Conservation (phyloP, 2,888 invertebrate genomes). For the Deroplatys truncata region DNA sequence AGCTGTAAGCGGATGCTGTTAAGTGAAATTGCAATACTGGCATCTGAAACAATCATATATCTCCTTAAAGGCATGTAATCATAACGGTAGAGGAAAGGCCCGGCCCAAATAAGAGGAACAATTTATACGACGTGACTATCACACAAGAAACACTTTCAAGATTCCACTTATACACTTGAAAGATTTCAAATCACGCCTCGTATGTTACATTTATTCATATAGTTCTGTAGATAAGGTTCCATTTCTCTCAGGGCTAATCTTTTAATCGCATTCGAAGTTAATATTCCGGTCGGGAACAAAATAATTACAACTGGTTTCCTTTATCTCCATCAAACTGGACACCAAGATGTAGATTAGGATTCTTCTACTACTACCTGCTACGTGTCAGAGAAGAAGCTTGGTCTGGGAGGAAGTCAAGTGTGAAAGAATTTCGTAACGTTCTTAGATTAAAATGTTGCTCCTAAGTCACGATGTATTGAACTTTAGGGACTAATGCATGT, state of each 20-base stretch:
- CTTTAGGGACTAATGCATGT: background rate
- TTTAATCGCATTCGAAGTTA: background rate
- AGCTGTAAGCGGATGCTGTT: too few relatives aligned
- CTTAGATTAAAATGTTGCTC: background rate
- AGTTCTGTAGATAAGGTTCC: background rate
- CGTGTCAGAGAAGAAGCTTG: background rate
- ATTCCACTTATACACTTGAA: background rate
- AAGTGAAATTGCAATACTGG: too few relatives aligned
- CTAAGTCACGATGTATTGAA: background rate
- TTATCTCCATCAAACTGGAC: background rate
- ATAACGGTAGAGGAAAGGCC: too few relatives aligned
- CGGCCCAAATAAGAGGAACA: too few relatives aligned
- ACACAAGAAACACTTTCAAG: background rate
- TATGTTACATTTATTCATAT: background rate
- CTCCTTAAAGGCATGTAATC: too few relatives aligned
- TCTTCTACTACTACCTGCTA: background rate
- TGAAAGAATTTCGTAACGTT: background rate
- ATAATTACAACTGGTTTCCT: background rate
- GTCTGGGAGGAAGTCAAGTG: background rate
- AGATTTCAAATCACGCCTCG: background rate
- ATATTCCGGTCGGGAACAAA: background rate
- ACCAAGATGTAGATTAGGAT: background rate
- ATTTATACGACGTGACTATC: too few relatives aligned
- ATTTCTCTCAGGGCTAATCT: background rate
- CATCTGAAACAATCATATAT: too few relatives aligned